These are phyloP conservation scores for Esperia sulphurella DNA, from an alignment of 2,888 invertebrate species.

Conservation along the genomic window DNA sequence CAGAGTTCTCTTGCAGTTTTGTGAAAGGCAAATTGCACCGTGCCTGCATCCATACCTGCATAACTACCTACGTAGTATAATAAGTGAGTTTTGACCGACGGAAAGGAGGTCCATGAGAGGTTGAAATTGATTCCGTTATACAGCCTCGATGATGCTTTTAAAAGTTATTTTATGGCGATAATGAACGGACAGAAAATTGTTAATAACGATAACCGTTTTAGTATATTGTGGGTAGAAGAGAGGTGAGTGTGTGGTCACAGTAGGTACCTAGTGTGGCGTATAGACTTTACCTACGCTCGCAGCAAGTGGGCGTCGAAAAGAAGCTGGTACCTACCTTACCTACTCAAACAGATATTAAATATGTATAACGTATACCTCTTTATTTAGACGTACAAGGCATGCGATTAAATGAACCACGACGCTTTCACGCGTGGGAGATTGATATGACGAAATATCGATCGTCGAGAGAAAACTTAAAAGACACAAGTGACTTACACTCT, in stretches of 20 bases:
- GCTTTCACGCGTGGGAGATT: constrained; percentile 1
- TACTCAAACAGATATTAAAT: not conserved
- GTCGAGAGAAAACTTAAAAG: not conserved
- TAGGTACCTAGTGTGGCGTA: too few species aligned
- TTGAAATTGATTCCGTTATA: too few species aligned
- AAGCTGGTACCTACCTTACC: too few species aligned
- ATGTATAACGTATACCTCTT: not conserved
- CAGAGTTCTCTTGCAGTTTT: constrained; percentile 44
- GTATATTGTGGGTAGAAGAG: not conserved
- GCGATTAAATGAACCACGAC: not conserved
- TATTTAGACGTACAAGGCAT: not conserved
- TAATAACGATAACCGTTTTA: not conserved
- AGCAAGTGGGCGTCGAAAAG: too few species aligned
- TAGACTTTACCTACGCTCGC: too few species aligned
- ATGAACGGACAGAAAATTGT: too few species aligned
- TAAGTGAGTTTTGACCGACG: too few species aligned
- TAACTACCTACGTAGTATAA: not conserved
- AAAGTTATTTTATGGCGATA: too few species aligned
- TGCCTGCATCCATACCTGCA: constrained; percentile 16
- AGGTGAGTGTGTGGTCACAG: not conserved
- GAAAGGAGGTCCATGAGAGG: too few species aligned
- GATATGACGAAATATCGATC: constrained; percentile 2
- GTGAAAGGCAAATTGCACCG: constrained; percentile 59
- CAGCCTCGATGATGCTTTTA: too few species aligned
- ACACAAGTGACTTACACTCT: too few species aligned